Evolutionary conservation across 1,140 invertebrate species (phyloP), one percentile per base, ranked within the genome.

Genomic region (Penaeus japonicus): DNA sequence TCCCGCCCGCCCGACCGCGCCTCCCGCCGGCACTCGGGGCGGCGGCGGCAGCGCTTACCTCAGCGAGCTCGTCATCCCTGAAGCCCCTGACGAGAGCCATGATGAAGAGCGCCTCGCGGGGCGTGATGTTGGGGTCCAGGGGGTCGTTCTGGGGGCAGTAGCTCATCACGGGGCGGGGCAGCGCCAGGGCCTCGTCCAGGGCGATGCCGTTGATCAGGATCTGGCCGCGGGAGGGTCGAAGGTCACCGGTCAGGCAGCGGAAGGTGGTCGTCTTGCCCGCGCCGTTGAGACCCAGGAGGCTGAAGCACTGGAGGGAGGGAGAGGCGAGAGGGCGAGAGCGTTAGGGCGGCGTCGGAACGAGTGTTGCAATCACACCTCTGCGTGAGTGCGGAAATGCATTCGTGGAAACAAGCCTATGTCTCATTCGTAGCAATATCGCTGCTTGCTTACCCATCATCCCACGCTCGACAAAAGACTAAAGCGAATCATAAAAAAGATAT

Each of bases 241-340:
- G 92, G 90, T 94, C 94, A 30, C 94, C 95, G 20, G 94, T 95
- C 39, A 95, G 91, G 94, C 95, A 95, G 91, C 94, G 94, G 91
- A 95, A 95, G 20, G 94, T 94, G 22, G 94, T 94, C 17, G 95
- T 94, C 91, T 95, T 95, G 5, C 93, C 93, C 4, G 92, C 92
- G 15, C 92, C 92, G 87, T 93, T 93, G 4, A 91, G 90, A 53
- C 93, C 93, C 59, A 93, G 85, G 24, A 93, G 85, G 24, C 92
- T 92, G 86, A 93, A 92, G 81, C 92, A 93, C 91, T 94, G 90
- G 24, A 35, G 15, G 35, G 47, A 39, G n/a, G 30, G 22, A 75
- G n/a, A 39, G 2, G 18, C 35, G 1, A 30, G 2, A 22, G 18
- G 4, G 18, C 30, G 0, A 27, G 24, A 73, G 30, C 24, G 30